A percentile compares a stretch with the other conserved stretches of the same genome.
Evolutionary conservation across 2,797 vertebrate genomes (phyloP).

Genomic region (Pseudochromis fuscus): DNA sequence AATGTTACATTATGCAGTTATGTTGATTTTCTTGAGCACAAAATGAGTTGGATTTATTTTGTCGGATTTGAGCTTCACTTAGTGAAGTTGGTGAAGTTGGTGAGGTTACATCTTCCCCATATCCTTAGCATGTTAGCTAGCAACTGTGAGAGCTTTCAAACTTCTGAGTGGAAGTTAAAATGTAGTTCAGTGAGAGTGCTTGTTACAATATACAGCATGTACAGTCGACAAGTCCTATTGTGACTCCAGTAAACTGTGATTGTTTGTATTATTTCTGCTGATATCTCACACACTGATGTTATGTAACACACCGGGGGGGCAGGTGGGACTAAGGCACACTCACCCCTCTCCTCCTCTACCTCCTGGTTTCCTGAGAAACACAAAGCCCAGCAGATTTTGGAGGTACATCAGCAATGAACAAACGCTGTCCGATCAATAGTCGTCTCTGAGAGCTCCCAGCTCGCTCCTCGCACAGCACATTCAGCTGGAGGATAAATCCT

Average conservation of each 20-base stretch:
- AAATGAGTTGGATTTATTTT: too few species aligned
- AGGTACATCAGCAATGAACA: slow-evolving; percentile 70
- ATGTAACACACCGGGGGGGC: slow-evolving; percentile 21
- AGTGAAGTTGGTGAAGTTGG: too few species aligned
- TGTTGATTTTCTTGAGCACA: too few species aligned
- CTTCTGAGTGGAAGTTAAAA: too few species aligned
- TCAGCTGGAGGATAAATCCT: slow-evolving; percentile 30
- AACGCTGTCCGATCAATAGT: slow-evolving; percentile 64
- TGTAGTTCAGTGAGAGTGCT: too few species aligned
- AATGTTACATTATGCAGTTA: too few species aligned
- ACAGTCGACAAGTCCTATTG: too few species aligned
- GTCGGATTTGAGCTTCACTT: too few species aligned
- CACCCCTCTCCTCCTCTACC: neutral
- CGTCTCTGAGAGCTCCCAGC: slow-evolving; percentile 29
- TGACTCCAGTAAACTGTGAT: neutral
- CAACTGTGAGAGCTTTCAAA: too few species aligned
- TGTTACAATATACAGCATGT: neutral
- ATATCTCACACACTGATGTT: slow-evolving; percentile 14
- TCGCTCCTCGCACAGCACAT: slow-evolving; percentile 20
- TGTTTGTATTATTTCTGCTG: slow-evolving; percentile 1
- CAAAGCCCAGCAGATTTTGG: slow-evolving; percentile 62
- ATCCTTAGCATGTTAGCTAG: too few species aligned
- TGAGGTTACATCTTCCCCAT: too few species aligned
- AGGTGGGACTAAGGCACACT: slow-evolving; percentile 10
- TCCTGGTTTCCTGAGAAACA: slow-evolving; percentile 48